Evolutionary conservation across 2,888 invertebrate species (phyloP).

Genomic region (Diarsia dahlii): DNA sequence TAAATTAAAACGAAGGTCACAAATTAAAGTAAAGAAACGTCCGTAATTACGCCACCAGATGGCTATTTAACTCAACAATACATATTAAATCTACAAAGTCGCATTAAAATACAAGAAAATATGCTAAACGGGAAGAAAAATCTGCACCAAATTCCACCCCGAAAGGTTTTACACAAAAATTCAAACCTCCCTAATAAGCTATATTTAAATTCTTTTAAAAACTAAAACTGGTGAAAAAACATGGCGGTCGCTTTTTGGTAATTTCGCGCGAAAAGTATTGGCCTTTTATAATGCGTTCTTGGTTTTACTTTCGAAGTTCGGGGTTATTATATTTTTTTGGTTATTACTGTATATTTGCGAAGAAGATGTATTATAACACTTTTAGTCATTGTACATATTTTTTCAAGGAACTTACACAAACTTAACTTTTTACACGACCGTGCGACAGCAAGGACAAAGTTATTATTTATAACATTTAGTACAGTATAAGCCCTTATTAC

Average conservation of each 20-base stretch:
- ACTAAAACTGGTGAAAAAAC: constrained; percentile 52
- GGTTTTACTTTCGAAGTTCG: constrained; percentile 23
- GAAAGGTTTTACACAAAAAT: constrained; percentile 73
- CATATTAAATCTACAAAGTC: constrained; percentile 53
- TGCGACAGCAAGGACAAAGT: no score
- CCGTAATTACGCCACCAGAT: constrained; percentile 26
- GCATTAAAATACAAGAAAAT: constrained; percentile 55
- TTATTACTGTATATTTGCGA: constrained; percentile 35
- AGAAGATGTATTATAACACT: not conserved
- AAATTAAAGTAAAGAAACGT: not conserved
- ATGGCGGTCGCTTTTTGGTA: constrained; percentile 62
- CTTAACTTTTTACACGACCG: no score
- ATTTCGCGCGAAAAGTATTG: constrained; percentile 65
- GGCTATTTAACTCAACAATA: constrained; percentile 29
- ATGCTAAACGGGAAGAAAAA: constrained; percentile 61
- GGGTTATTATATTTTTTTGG: constrained; percentile 29
- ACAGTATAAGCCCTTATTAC: no score
- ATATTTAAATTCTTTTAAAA: constrained; percentile 70
- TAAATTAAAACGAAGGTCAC: not conserved
- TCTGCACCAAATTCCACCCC: constrained; percentile 65
- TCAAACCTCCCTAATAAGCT: constrained; percentile 76
- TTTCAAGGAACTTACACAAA: no score
- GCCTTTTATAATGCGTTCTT: constrained; percentile 46
- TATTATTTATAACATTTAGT: no score
- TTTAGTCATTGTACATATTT: not conserved